These are phyloP conservation scores for Caenorhabditis doughertyi DNA, from an alignment of 2,888 invertebrate genomes.

Conservation along the genomic window DNA sequence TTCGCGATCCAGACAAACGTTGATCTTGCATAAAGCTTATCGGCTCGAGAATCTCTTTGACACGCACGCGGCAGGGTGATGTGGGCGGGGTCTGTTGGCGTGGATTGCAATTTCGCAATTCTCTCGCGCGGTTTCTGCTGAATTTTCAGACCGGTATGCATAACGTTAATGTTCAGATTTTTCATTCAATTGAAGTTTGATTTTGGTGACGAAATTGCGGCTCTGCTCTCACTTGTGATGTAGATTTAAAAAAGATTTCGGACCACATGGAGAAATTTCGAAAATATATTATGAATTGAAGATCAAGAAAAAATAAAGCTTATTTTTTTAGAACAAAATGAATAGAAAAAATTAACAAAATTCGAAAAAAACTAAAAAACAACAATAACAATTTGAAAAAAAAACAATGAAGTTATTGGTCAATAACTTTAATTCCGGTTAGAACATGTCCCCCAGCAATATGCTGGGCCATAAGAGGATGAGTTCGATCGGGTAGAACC, in stretches of 20 bases:
- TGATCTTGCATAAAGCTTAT: conserved; percentile 35
- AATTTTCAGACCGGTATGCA: too few species aligned
- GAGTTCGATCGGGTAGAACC: conserved; percentile 87
- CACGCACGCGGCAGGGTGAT: conserved; percentile 54
- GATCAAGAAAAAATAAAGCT: too few species aligned
- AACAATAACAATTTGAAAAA: conserved; percentile 15
- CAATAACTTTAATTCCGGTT: conserved; percentile 86
- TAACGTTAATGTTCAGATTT: too few species aligned
- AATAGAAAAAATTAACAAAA: not conserved
- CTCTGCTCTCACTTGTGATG: too few species aligned
- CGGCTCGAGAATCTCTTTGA: conserved; percentile 51
- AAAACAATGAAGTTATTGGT: conserved; percentile 23
- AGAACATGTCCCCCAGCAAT: conserved; percentile 92
- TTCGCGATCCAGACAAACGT: conserved; percentile 1
- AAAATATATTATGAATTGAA: too few species aligned
- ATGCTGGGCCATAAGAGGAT: conserved; percentile 94
- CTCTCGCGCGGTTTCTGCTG: conserved; percentile 11
- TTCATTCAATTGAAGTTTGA: too few species aligned
- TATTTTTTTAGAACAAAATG: conserved; percentile 23
- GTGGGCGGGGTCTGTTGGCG: conserved; percentile 44
- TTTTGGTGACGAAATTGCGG: too few species aligned
- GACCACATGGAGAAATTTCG: too few species aligned
- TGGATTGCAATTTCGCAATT: conserved; percentile 36
- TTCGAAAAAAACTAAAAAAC: not conserved
- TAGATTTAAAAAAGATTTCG: too few species aligned